These are phyloP conservation scores for Odontocerum albicorne DNA, from an alignment of 2,888 invertebrate genomes.

Conservation along the genomic window DNA sequence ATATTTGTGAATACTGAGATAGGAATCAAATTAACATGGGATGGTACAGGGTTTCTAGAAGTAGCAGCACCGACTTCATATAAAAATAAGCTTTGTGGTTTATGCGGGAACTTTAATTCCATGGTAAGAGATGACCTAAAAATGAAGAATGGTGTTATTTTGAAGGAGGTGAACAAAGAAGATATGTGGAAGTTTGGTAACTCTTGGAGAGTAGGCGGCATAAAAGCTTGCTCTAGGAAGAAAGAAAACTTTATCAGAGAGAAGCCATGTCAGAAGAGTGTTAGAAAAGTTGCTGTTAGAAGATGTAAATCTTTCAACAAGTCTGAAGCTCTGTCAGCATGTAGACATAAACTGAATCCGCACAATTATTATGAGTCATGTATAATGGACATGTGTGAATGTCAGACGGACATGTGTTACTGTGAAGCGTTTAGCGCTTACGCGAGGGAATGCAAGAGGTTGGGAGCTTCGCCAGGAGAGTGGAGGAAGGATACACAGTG, in stretches of 20 bases:
- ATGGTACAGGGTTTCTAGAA: slow-evolving; percentile 90
- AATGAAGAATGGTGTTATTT: slow-evolving; percentile 66
- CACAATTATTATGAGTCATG: slow-evolving; percentile 85
- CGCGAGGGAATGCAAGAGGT: slow-evolving; percentile 80
- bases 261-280: slow-evolving; percentile 56
- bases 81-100: slow-evolving; percentile 80
- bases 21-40: slow-evolving; percentile 88
- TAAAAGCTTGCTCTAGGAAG: slow-evolving; percentile 66
- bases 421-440: slow-evolving; percentile 91
- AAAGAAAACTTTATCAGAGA: slow-evolving; percentile 51
- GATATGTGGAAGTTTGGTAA: slow-evolving; percentile 73
- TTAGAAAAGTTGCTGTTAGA: slow-evolving; percentile 49
- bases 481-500: slow-evolving; percentile 76
- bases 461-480: slow-evolving; percentile 69
- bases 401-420: slow-evolving; percentile 77
- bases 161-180: slow-evolving; percentile 55
- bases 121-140: slow-evolving; percentile 82
- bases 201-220: slow-evolving; percentile 89
- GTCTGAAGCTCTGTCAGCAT: slow-evolving; percentile 68
- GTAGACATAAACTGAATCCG: slow-evolving; percentile 77
- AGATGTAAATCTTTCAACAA: slow-evolving; percentile 57
- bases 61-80: slow-evolving; percentile 74
- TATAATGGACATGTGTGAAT: slow-evolving; percentile 85
- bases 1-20: slow-evolving; percentile 68
- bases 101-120: slow-evolving; percentile 95